These are phyloP conservation scores for Drosophila ficusphila DNA, from an alignment of 1,140 invertebrate genomes.

Conservation along the genomic window DNA sequence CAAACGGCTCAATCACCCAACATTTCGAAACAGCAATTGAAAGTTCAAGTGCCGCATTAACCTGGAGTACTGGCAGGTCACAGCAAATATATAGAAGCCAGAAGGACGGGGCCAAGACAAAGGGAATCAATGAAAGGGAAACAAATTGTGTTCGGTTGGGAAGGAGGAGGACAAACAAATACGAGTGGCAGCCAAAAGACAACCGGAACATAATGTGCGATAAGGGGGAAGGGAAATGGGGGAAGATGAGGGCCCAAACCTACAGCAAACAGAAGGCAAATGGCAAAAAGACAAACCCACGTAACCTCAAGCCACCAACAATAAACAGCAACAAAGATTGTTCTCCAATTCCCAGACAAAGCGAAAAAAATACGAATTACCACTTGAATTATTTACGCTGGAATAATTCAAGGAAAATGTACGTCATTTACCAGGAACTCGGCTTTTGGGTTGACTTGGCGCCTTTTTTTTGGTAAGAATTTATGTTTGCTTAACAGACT, in stretches of 20 bases:
- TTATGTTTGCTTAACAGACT: slow-evolving; percentile 21
- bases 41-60: slow-evolving; percentile 53
- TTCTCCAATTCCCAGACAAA: slow-evolving; percentile 31
- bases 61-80: slow-evolving; percentile 29
- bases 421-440: slow-evolving; percentile 42
- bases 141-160: slow-evolving; percentile 42
- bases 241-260: slow-evolving; percentile 4
- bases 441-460: slow-evolving; percentile 23
- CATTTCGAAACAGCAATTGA: slow-evolving; percentile 38
- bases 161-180: slow-evolving; percentile 50
- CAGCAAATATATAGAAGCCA: neutral
- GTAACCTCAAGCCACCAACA: slow-evolving; percentile 41
- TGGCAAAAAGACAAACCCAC: slow-evolving; percentile 40
- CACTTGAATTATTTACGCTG: slow-evolving; percentile 64
- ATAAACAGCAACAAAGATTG: slow-evolving; percentile 39
- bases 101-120: slow-evolving; percentile 3
- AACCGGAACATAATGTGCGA: slow-evolving; percentile 54
- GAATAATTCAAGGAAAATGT: slow-evolving; percentile 59
- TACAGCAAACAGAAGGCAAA: slow-evolving; percentile 47
- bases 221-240: slow-evolving; percentile 16
- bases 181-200: slow-evolving; percentile 53
- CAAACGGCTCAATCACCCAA: slow-evolving; percentile 26
- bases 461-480: slow-evolving; percentile 23
- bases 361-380: slow-evolving; percentile 44
- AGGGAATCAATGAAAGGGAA: slow-evolving; percentile 54